A percentile compares a stretch with the other conserved stretches of the same genome.
Evolutionary conservation across 2,113 vertebrate species (phyloP).

Genomic region (Gila orcuttii): DNA sequence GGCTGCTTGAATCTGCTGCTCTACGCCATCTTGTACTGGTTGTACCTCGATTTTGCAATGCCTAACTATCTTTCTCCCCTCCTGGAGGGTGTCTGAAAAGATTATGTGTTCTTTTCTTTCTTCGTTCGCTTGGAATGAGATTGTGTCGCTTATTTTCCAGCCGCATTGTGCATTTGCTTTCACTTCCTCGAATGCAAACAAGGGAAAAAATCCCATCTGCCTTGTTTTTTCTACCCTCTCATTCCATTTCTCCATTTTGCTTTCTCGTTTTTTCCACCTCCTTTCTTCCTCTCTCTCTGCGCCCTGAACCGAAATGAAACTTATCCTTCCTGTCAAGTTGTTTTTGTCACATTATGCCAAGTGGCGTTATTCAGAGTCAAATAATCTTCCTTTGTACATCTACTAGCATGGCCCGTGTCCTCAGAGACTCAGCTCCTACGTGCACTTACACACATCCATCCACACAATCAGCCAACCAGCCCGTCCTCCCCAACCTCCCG

Average conservation of each 20-base stretch:
- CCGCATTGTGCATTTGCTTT: constrained; percentile 48
- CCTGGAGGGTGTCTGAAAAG: constrained; percentile 72
- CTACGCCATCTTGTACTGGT: constrained; percentile 69
- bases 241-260: constrained; percentile 52
- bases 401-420: constrained; percentile 91
- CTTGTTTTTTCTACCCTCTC: constrained; percentile 45
- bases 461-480: constrained; percentile 35
- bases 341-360: constrained; percentile 93
- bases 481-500: constrained; percentile 11
- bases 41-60: constrained; percentile 58
- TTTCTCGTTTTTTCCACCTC: constrained; percentile 63
- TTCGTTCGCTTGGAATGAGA: constrained; percentile 55
- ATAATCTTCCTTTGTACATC: constrained; percentile 96
- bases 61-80: constrained; percentile 70
- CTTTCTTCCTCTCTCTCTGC: constrained; percentile 66
- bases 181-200: neutral
- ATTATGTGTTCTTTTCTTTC: constrained; percentile 65
- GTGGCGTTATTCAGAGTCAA: constrained; percentile 92
- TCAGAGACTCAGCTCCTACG: constrained; percentile 84
- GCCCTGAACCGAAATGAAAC: constrained; percentile 88
- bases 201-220: constrained; percentile 34
- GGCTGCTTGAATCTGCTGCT: constrained; percentile 62
- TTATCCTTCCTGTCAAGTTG: constrained; percentile 94
- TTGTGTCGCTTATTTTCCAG: constrained; percentile 46
- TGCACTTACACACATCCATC: constrained; percentile 67